These are phyloP conservation scores for Thereva nobilitata DNA, from an alignment of 2,888 invertebrate genomes.

Conservation along the genomic window DNA sequence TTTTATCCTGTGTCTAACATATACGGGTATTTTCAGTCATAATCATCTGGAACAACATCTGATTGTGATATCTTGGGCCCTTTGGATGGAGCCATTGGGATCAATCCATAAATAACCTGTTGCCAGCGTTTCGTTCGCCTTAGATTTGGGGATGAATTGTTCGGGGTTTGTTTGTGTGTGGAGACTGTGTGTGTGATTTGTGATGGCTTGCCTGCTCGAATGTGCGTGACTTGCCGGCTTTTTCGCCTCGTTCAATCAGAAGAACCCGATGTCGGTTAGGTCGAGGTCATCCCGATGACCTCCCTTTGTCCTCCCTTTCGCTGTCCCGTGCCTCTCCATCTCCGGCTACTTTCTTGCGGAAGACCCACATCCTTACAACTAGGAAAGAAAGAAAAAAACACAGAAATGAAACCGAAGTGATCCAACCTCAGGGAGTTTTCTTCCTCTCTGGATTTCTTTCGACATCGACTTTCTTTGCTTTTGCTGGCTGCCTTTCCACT, in stretches of 20 bases:
- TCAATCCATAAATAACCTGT: slow-evolving; percentile 37
- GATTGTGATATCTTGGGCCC: slow-evolving; percentile 20
- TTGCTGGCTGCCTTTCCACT: slow-evolving; percentile 6
- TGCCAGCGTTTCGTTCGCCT: slow-evolving; percentile 27
- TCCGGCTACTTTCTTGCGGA: background rate
- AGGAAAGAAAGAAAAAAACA: slow-evolving; percentile 8
- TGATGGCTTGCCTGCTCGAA: slow-evolving; percentile 11
- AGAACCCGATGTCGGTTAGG: slow-evolving; percentile 31
- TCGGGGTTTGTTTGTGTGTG: slow-evolving; percentile 3
- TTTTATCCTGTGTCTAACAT: slow-evolving; percentile 1
- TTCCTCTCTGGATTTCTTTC: slow-evolving; percentile 28
- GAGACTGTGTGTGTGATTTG: slow-evolving; percentile 19
- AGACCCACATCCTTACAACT: slow-evolving; percentile 30
- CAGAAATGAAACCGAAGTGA: slow-evolving; percentile 22
- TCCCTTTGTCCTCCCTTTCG: slow-evolving; percentile 11
- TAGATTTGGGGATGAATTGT: background rate
- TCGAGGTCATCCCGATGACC: slow-evolving; percentile 35
- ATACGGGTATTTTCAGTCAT: slow-evolving; percentile 10
- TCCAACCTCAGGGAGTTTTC: slow-evolving; percentile 29
- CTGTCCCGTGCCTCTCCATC: slow-evolving; percentile 6
- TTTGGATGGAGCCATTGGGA: slow-evolving; percentile 28
- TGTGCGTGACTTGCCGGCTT: slow-evolving; percentile 33
- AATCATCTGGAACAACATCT: slow-evolving; percentile 26
- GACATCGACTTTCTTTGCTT: background rate
- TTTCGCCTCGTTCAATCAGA: slow-evolving; percentile 25